Conservation (phyloP, 2,797 vertebrate genomes). For the Prunella strophiata region DNA sequence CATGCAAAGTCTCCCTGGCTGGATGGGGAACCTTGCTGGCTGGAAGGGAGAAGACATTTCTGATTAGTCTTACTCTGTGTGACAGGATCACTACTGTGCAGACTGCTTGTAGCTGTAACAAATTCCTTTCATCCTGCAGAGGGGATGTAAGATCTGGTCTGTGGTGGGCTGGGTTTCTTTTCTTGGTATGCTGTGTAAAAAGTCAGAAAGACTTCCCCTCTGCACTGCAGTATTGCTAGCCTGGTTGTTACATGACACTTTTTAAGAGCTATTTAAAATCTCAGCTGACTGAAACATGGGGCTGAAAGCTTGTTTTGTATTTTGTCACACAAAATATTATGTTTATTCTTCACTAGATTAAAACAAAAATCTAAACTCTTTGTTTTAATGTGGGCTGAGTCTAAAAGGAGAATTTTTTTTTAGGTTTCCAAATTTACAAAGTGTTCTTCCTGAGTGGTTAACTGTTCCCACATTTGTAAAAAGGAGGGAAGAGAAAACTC, state of each 20-base stretch:
- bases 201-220: background rate
- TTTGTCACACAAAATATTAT: slow-evolving; percentile 1
- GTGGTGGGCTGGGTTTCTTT: background rate
- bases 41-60: background rate
- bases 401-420: slow-evolving; percentile 45
- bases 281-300: background rate
- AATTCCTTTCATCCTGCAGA: background rate
- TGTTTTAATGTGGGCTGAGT: slow-evolving; percentile 59
- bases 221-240: background rate
- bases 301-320: background rate
- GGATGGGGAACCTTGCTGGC: background rate
- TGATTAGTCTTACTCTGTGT: background rate
- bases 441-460: slow-evolving; percentile 71
- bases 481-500: slow-evolving; percentile 52
- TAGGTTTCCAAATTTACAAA: slow-evolving; percentile 65
- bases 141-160: background rate
- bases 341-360: slow-evolving; percentile 29
- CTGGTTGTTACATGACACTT: background rate
- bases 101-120: background rate
- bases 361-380: background rate
- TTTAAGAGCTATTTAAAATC: slow-evolving; percentile 18
- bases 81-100: background rate
- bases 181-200: background rate
- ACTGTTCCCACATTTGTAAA: slow-evolving; percentile 64
- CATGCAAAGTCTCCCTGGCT: background rate